A percentile compares a stretch with the other conserved stretches of the same genome.
Conservation (phyloP, 2,797 vertebrate genomes). For the Stomatorhinus walkeri region DNA sequence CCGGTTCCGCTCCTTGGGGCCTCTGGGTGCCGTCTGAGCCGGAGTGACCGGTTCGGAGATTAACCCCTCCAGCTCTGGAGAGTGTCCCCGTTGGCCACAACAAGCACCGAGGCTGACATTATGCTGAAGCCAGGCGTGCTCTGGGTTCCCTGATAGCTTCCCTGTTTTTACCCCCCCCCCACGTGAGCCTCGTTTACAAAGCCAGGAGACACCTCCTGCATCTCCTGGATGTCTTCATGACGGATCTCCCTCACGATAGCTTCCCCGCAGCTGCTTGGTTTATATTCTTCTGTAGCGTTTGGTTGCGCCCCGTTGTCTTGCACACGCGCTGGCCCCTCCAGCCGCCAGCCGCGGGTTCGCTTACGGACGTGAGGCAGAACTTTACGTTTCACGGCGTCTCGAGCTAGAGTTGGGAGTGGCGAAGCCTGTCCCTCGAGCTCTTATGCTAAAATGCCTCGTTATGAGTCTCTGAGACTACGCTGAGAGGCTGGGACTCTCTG, state of each 20-base stretch:
- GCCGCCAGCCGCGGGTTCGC: background rate
- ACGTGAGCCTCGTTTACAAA: background rate
- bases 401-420: background rate
- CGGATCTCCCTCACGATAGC: background rate
- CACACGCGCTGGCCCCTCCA: background rate
- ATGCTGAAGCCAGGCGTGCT: background rate
- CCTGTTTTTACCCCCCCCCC: background rate
- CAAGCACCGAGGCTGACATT: background rate
- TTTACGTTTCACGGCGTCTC: background rate
- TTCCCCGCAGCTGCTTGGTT: background rate
- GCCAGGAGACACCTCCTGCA: background rate
- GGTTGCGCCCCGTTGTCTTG: background rate
- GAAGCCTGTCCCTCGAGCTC: background rate
- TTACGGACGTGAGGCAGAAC: background rate
- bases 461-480: background rate
- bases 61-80: conserved; percentile 39
- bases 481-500: background rate
- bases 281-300: background rate
- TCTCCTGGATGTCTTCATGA: background rate
- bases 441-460: background rate
- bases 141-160: background rate
- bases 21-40: conserved; percentile 40
- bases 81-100: background rate
- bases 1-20: conserved; percentile 31
- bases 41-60: conserved; percentile 43